Base-by-base conservation (phyloP, 2,113 vertebrate genomes). In the Microtus pennsylvanicus region DNA sequence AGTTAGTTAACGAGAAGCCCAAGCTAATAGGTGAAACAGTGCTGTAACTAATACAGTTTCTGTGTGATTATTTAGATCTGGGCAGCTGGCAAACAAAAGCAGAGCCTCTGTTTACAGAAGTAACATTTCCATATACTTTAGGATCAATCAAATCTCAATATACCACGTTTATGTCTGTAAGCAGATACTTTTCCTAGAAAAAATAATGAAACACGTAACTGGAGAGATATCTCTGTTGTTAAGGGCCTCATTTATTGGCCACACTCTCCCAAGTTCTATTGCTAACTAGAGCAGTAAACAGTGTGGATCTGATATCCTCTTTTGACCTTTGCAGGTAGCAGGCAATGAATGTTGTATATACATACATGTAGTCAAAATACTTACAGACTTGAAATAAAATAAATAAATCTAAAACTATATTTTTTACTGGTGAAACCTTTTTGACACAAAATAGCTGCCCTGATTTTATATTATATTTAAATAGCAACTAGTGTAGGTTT, bases 391-490 rank as follows among this genome's bases (percentile, higher is more conserved):
- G 50, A 55, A 80, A 80, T 50, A 52, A 80, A 80, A 50, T 19
- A 77, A 50, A 50, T 33, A 78, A 77, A 47, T 65, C 28, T 67
- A 67, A 67, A 28, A 30, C 9, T 65, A 42, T 7, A 4, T 19
- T 50, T 80, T 35, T 12, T 33, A 69, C 83, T 67, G 19, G 47
- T 74, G 70, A 94, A 87, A 89, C 22, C 30, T 61, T 96, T 95
- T 89, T 38, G 5, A 22, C n/a, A 87, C 69, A 96, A 96, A 97
- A 93, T 90, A 95, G 24, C 55, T 85, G 14, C 14, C n/a, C 3
- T 17, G 12, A 22, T 42, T 75, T 92, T 96, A 87, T 80, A 95
- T 72, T 96, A 89, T 96, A 90, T 93, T 98, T 93, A 94, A 98
- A 97, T 17, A 69, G 52, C 97, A 74, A 97, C 91, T 95, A 38